Evolutionary conservation across 2,113 vertebrate genomes (phyloP).

Genomic region (Oreochromis spilurus): DNA sequence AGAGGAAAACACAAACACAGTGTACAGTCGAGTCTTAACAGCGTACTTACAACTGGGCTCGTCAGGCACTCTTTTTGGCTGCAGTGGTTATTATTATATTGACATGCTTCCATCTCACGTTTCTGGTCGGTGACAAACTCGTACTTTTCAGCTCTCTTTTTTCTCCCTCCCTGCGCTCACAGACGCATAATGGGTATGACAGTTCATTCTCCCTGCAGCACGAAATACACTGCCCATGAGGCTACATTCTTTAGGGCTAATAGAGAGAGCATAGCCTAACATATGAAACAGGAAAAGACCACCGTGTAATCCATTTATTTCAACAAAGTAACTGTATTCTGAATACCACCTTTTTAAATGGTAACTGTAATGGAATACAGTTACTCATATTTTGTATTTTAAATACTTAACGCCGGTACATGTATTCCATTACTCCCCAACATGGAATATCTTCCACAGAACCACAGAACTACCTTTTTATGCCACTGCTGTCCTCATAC

Average conservation of each 20-base stretch:
- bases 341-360: neutral
- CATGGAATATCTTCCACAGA: neutral
- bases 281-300: neutral
- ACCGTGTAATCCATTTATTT: accelerated
- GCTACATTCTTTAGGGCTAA: neutral
- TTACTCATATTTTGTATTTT: neutral
- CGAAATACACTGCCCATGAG: neutral
- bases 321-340: neutral
- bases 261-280: neutral
- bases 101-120: accelerated
- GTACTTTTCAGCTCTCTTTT: neutral
- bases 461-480: neutral
- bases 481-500: neutral
- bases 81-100: neutral
- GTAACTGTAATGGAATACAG: neutral
- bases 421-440: neutral
- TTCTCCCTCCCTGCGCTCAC: neutral
- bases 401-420: neutral
- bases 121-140: neutral
- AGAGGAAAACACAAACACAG: neutral
- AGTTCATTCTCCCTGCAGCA: neutral
- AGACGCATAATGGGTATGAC: neutral
- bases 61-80: neutral
- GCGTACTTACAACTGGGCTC: neutral
- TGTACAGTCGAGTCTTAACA: neutral